Evolutionary conservation across 2,888 invertebrate species (phyloP), one percentile per base, ranked within the genome.

Genomic region (Cataglyphis livida): DNA sequence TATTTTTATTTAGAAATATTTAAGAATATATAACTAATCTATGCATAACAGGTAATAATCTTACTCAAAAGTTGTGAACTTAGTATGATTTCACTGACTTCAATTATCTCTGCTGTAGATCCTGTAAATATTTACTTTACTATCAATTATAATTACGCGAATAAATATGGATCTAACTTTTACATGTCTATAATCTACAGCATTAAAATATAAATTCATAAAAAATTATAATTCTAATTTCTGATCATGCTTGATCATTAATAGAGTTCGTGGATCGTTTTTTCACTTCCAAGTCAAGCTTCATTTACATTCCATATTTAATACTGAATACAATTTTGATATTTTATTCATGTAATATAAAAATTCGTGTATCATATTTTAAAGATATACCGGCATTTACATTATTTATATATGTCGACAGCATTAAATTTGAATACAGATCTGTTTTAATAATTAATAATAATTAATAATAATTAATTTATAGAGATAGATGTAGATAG

Each of bases 281-380:
- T 28, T 51, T 41, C 6, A 15, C 18, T 75, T 64, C 18, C 18
- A 48, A 10, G 38, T 59, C 28, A 35, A 32, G 3, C 15, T 10
- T 48, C 44, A 3, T 61, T 12, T 25, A 38, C 66, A 78, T 78
- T 78, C 78, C 57, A 66, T 32, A 38, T 38, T 76, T 54, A 66
- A 66, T 9, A 41, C 41, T 78, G 32, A 70, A 78, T 62, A 15
- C 62, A 62, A 10, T 44, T n/a, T n/a, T 41, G n/a, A 62, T 0
- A 44, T 44, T 38, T 41, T 41, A 15, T 12, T 41, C 12, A 32
- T 51, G 7, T n/a, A n/a, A 59, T 59, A 73, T 61, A 61, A 44
- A 74, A 7, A 62, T 62, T 62, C 1, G 9, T 73, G 12, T 73
- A 57, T 3, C 5, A 44, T 21, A 62, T 61, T 35, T 10, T 62